These are phyloP conservation scores for Campaea margaritaria DNA, from an alignment of 2,888 invertebrate genomes.

Conservation along the genomic window DNA sequence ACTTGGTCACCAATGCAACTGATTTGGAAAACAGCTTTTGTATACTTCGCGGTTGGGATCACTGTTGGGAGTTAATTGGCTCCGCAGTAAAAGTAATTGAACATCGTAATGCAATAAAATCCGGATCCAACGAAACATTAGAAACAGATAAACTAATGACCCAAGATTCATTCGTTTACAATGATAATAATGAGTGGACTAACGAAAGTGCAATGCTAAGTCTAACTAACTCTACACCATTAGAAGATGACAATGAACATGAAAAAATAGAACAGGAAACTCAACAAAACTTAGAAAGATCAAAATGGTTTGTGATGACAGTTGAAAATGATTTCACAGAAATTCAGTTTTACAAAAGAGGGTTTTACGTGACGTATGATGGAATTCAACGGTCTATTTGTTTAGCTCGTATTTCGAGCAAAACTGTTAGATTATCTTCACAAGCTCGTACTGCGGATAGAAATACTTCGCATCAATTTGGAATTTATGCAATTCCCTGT, in stretches of 20 bases:
- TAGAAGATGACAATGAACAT: slow-evolving; percentile 2
- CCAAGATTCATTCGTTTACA: slow-evolving; percentile 8
- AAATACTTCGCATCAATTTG: slow-evolving; percentile 64
- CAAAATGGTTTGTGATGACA: slow-evolving; percentile 85
- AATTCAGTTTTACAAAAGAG: slow-evolving; percentile 77
- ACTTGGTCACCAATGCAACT: slow-evolving; percentile 66
- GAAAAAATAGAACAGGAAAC: slow-evolving; percentile 20
- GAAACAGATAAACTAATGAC: slow-evolving; percentile 2
- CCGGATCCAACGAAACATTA: slow-evolving; percentile 1
- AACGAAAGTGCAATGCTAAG: slow-evolving; percentile 1
- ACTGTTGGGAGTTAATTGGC: slow-evolving; percentile 78
- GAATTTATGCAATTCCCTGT: slow-evolving; percentile 76
- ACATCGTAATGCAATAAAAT: background rate
- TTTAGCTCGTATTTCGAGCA: slow-evolving; percentile 73
- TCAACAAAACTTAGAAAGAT: slow-evolving; percentile 50
- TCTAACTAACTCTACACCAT: background rate
- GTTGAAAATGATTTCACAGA: slow-evolving; percentile 83
- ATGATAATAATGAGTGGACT: slow-evolving; percentile 4
- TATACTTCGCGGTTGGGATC: slow-evolving; percentile 69
- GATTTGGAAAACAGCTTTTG: slow-evolving; percentile 69
- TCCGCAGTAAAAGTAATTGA: slow-evolving; percentile 64
- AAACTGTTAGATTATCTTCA: slow-evolving; percentile 79
- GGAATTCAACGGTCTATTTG: slow-evolving; percentile 79
- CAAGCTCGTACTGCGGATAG: slow-evolving; percentile 56
- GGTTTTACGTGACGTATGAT: slow-evolving; percentile 82